A percentile compares a stretch with the other conserved stretches of the same genome.
These are phyloP conservation scores for Callipepla californica DNA, from an alignment of 2,113 vertebrate species.

Conservation along the genomic window DNA sequence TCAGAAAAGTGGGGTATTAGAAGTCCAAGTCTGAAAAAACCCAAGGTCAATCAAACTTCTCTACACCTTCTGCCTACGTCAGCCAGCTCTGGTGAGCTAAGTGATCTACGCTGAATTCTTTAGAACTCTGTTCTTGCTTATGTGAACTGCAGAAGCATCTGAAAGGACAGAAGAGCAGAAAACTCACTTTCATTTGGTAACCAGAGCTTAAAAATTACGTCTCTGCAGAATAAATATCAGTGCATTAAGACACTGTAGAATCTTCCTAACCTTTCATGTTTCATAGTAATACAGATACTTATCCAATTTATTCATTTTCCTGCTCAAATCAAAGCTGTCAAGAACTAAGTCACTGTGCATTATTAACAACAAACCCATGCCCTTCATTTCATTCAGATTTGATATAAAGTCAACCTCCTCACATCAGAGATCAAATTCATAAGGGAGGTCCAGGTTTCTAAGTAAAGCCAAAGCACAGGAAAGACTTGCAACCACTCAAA, in stretches of 20 bases:
- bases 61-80: neutral
- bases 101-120: neutral
- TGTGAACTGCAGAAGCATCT: neutral
- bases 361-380: neutral
- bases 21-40: neutral
- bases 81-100: neutral
- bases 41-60: neutral
- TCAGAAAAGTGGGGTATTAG: constrained; percentile 6
- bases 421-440: neutral
- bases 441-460: neutral
- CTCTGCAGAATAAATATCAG: neutral
- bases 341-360: neutral
- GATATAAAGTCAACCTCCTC: neutral
- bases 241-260: neutral
- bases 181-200: neutral
- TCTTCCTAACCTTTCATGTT: neutral
- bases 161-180: neutral
- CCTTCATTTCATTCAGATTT: neutral
- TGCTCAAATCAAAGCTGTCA: constrained; percentile 7
- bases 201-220: neutral
- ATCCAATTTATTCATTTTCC: neutral
- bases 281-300: neutral
- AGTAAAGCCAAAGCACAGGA: neutral
- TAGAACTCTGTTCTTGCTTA: neutral
- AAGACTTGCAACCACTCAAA: neutral